Evolutionary conservation across 2,113 vertebrate species (phyloP), one percentile per base, ranked within the genome.

Genomic region (Protomyctophum bolini): DNA sequence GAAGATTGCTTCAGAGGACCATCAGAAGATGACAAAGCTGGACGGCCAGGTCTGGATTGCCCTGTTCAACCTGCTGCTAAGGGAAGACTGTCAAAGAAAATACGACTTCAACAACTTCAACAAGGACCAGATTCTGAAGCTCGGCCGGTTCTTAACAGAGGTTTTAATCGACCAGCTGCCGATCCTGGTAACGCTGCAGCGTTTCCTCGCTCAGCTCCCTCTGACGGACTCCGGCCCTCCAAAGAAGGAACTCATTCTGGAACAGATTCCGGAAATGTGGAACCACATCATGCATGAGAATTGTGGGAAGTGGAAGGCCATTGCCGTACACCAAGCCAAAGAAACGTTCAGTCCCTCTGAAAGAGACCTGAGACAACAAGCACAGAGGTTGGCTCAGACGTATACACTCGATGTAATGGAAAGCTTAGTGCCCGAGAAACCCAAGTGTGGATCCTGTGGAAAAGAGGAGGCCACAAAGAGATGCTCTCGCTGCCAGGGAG

Each of bases 41-140:
- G 97, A 99, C 0, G 97, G 96, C 11, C 97, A 99, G 74, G 93
- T 96, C 72, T 99, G 98, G 98, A 93, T 99, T 3, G 88, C 96
- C 12, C 91, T 99, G 46, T 93, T 94, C 78, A 99, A 96, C 81
- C 93, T 99, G 58, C 86, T 99, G 55, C 92, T 99, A 33, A 95
- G 91, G 72, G 92, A 95, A 0, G 94, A 96, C 65, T 96, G 94
- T 85, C 96, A 91, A 65, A 77, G 82, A 63, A 97, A 95, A 73
- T 99, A 98, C 70, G 88, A 90, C 85, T 95, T 97, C 0, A 93
- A 96, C 72, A 93, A 75, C 68, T 99, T 95, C 88, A 98, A 94
- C 86, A 98, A 95, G 89, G 93, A 85, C 75, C 96, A 97, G 80
- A 92, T 99, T 47, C 92, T 98, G 28, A 98, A 97, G 97, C 96